A percentile compares a stretch with the other conserved stretches of the same genome.
Evolutionary conservation across 2,113 vertebrate species (phyloP).

Genomic region (Forbesichthys papilliferus): DNA sequence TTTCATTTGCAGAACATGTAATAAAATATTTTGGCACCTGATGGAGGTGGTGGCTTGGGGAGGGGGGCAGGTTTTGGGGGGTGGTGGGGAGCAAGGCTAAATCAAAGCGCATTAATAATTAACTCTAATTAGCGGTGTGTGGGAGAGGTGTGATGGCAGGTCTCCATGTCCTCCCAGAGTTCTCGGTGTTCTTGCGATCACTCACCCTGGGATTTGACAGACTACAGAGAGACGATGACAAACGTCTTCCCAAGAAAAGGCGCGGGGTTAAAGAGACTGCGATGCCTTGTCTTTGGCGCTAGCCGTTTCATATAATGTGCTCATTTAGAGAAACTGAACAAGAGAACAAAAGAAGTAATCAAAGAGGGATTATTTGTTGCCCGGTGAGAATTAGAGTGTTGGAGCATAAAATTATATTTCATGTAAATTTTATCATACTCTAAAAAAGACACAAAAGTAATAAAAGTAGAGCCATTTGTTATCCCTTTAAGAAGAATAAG

Average conservation of each 20-base stretch:
- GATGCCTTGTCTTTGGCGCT: constrained; percentile 24
- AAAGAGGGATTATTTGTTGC: background rate
- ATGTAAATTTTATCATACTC: too few relatives aligned
- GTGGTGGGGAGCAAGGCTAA: constrained; percentile 56
- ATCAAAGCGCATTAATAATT: constrained; percentile 83
- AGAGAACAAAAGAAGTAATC: background rate
- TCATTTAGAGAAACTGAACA: constrained; percentile 34
- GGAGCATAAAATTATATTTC: too few relatives aligned
- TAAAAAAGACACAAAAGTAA: too few relatives aligned
- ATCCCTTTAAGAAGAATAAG: too few relatives aligned
- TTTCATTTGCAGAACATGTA: constrained; percentile 76
- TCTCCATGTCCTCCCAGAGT: constrained; percentile 64
- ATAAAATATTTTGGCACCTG: constrained; percentile 70
- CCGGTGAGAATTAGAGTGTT: too few relatives aligned
- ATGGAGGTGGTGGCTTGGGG: constrained; percentile 33
- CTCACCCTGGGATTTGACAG: constrained; percentile 62
- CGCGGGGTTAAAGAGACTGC: constrained; percentile 46
- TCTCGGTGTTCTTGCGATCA: constrained; percentile 66
- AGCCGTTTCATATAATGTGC: constrained; percentile 5
- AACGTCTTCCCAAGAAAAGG: constrained; percentile 49
- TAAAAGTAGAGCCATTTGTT: background rate
- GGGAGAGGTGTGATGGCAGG: constrained; percentile 72
- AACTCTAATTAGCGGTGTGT: constrained; percentile 77
- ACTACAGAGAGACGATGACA: constrained; percentile 60
- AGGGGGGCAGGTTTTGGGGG: background rate